Conservation (phyloP, 2,888 invertebrate species). For the Entomobrya multifasciata region DNA sequence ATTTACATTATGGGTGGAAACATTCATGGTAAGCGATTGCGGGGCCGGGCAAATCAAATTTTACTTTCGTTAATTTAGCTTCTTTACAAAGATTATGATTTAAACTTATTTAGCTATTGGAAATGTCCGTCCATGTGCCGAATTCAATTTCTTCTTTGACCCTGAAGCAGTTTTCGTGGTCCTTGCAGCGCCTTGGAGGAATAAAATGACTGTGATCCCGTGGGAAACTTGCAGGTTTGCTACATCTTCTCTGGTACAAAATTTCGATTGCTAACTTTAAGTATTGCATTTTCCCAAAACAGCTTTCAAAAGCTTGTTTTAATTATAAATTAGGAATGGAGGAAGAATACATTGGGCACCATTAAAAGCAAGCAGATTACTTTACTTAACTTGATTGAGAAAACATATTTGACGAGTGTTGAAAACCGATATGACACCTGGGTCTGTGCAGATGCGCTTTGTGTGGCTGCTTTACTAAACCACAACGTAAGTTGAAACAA, state of each 20-base stretch:
- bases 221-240: conserved; percentile 81
- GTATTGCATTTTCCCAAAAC: too few relatives aligned
- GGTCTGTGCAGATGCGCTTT: conserved; percentile 80
- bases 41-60: too few relatives aligned
- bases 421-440: conserved; percentile 70
- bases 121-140: conserved; percentile 81
- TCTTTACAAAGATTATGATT: too few relatives aligned
- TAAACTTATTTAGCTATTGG: conserved; percentile 80
- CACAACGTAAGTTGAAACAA: conserved; percentile 74
- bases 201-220: conserved; percentile 81
- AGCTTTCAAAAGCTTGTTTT: too few relatives aligned
- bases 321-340: conserved; percentile 80
- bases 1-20: conserved; percentile 82
- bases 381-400: conserved; percentile 78
- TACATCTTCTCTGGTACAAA: conserved; percentile 42
- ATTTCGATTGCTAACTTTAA: too few relatives aligned
- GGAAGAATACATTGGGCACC: conserved; percentile 75
- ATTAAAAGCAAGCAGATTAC: conserved; percentile 73
- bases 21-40: conserved; percentile 40
- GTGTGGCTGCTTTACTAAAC: conserved; percentile 80
- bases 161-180: conserved; percentile 83
- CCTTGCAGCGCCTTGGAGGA: conserved; percentile 81
- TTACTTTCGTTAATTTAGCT: too few relatives aligned
- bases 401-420: conserved; percentile 43
- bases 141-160: conserved; percentile 83